Percentiles rank a stretch among this genome's conserved stretches.
Evolutionary conservation across 2,888 invertebrate species (phyloP).

Genomic region (Strigamia maritima): DNA sequence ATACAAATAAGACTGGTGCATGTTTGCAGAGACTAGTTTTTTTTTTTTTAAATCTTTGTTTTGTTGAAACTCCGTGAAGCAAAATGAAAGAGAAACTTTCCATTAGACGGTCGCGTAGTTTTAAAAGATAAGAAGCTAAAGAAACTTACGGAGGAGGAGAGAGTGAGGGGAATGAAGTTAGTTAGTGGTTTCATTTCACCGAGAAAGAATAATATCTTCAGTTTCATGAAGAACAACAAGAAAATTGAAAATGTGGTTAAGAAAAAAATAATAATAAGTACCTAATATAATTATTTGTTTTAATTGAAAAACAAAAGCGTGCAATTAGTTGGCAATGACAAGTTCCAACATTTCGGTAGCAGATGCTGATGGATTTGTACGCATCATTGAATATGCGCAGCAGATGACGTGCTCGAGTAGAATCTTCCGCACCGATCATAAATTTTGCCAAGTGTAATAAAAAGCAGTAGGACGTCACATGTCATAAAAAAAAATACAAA

Average conservation of each 20-base stretch:
- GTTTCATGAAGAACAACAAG: too few relatives aligned
- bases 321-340: not conserved
- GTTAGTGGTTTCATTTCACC: not conserved
- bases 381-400: conserved; percentile 11
- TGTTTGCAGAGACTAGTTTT: not conserved
- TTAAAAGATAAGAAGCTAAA: not conserved
- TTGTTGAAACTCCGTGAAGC: not conserved
- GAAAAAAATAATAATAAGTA: too few relatives aligned
- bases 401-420: conserved; percentile 2
- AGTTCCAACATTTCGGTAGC: not conserved
- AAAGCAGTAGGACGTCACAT: not conserved
- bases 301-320: not conserved
- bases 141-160: not conserved
- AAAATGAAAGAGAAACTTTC: conserved; percentile 7
- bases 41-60: not conserved
- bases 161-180: not conserved
- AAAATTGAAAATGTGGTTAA: too few relatives aligned
- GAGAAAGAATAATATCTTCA: not conserved
- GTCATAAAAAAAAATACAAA: not conserved
- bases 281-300: not conserved
- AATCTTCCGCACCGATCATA: not conserved
- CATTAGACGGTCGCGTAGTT: not conserved
- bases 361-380: not conserved
- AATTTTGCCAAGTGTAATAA: not conserved
- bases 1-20: not conserved